Evolutionary conservation across 2,113 vertebrate species (phyloP).

Genomic region (Progne subis): DNA sequence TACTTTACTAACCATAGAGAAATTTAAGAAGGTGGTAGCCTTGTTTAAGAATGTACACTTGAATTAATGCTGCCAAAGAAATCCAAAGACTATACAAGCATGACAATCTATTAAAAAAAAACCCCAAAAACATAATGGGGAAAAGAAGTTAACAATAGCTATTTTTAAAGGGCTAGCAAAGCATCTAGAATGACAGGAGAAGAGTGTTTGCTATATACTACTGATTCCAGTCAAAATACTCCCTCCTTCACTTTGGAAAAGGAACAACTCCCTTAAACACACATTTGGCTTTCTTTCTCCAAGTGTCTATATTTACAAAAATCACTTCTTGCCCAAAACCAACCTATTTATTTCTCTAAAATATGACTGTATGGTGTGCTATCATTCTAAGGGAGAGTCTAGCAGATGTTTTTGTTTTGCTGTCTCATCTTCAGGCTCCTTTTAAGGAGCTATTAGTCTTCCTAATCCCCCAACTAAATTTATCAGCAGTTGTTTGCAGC

Average conservation of each 20-base stretch:
- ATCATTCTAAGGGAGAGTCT: background rate
- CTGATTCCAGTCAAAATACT: background rate
- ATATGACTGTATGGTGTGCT: background rate
- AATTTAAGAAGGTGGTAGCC: background rate
- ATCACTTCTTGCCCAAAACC: background rate
- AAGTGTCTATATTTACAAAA: background rate
- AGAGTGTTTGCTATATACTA: background rate
- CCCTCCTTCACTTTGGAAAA: background rate
- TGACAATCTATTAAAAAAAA: background rate
- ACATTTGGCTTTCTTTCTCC: background rate
- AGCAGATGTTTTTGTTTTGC: conserved; percentile 9
- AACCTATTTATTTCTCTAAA: background rate
- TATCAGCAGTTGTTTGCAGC: conserved; percentile 70
- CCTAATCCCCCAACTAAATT: conserved; percentile 76
- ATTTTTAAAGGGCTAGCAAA: background rate
- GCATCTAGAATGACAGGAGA: background rate
- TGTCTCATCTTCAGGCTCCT: conserved; percentile 54
- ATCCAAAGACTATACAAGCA: background rate
- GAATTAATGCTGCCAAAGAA: background rate
- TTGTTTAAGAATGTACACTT: background rate
- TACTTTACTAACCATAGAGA: background rate
- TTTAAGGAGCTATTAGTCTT: conserved; percentile 74
- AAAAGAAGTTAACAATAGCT: background rate
- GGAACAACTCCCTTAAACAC: background rate
- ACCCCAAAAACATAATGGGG: background rate